These are phyloP conservation scores for Canis aureus DNA, from an alignment of 2,113 vertebrate species.

Conservation along the genomic window DNA sequence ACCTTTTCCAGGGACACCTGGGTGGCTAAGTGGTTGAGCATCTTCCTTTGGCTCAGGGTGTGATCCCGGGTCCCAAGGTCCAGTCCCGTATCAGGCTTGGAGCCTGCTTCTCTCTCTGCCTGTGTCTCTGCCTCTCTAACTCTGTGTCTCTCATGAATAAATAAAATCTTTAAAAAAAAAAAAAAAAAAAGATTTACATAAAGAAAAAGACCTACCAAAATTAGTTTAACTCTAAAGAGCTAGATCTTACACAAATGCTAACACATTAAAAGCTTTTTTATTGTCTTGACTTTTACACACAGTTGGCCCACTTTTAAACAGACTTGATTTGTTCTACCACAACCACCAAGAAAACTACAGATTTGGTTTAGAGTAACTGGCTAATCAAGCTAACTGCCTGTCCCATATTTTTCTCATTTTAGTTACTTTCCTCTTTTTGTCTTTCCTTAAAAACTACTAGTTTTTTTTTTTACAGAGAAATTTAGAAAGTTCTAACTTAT, in stretches of 20 bases:
- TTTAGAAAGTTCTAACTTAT: background rate
- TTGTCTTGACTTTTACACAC: background rate
- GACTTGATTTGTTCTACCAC: background rate
- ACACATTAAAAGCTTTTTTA: background rate
- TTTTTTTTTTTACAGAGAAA: background rate
- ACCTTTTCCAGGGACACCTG: background rate
- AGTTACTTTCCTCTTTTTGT: slow-evolving; percentile 1
- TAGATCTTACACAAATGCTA: background rate
- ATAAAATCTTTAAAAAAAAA: too few relatives aligned
- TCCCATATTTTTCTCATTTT: background rate
- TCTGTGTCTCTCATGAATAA: too few relatives aligned
- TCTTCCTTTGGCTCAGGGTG: too few relatives aligned
- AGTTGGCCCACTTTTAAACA: background rate
- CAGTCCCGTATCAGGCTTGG: too few relatives aligned
- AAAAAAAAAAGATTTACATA: too few relatives aligned
- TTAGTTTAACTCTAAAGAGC: background rate
- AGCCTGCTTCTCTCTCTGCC: too few relatives aligned
- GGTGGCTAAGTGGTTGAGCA: too few relatives aligned
- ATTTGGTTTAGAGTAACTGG: background rate
- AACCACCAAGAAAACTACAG: background rate
- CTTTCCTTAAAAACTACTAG: background rate
- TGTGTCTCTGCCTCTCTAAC: too few relatives aligned
- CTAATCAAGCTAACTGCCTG: background rate
- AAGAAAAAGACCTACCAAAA: background rate
- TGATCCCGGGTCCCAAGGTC: too few relatives aligned